Evolutionary conservation across 2,113 vertebrate species (phyloP).

Genomic region (Podarcis cretensis): DNA sequence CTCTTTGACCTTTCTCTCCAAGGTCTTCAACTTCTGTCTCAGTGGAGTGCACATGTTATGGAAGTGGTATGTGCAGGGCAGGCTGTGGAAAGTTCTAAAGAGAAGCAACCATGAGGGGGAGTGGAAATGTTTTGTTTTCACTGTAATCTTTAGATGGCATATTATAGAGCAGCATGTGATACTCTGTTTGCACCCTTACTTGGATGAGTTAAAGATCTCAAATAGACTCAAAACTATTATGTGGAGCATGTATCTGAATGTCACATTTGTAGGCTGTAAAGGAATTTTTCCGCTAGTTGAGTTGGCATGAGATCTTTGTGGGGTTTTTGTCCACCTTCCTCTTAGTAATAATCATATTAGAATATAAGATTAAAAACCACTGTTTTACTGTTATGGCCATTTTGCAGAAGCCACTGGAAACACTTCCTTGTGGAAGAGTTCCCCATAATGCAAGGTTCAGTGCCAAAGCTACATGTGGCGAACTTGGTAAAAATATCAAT

Average conservation of each 20-base stretch:
- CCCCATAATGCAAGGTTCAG: background rate
- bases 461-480: background rate
- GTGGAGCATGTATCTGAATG: background rate
- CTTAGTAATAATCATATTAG: background rate
- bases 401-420: background rate
- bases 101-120: background rate
- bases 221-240: background rate
- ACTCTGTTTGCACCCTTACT: background rate
- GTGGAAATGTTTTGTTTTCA: background rate
- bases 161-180: background rate
- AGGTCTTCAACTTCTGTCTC: slow-evolving; percentile 95
- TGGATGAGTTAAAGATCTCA: background rate
- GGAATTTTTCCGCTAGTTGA: background rate
- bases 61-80: slow-evolving; percentile 89
- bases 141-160: background rate
- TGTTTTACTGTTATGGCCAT: background rate
- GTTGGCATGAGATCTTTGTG: background rate
- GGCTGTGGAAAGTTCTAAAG: background rate
- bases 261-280: background rate
- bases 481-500: background rate
- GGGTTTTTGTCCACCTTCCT: background rate
- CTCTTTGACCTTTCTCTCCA: slow-evolving; percentile 95
- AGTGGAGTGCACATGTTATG: slow-evolving; percentile 99
- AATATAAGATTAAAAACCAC: background rate
- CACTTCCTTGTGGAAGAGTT: background rate